phyloP scores from a whole-genome alignment of 2,888 invertebrate genomes.

The Gortyna flavago region DNA sequence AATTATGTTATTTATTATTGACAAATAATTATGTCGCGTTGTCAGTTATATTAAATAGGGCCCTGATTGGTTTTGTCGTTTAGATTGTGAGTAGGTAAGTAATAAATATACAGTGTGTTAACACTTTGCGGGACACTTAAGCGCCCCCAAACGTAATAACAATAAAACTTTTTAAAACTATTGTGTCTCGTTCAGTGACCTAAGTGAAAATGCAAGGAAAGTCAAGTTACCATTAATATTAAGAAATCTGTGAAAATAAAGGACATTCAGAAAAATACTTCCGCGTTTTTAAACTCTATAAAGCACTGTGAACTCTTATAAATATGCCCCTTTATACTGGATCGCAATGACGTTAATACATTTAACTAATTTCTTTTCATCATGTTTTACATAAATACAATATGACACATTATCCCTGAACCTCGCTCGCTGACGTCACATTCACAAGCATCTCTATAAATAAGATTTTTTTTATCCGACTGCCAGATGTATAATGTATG shows the following conservation, averaged over 20 bases:
- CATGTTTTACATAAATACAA: neutral
- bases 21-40: neutral
- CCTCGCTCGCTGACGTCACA: no score
- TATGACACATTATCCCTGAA: no score
- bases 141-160: neutral
- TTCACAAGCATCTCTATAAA: no score
- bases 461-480: no score
- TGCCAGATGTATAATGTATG: no score
- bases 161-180: neutral
- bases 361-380: no score
- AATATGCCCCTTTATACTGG: neutral
- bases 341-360: neutral
- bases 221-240: slow-evolving; percentile 18
- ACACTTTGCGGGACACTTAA: neutral
- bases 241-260: neutral
- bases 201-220: neutral
- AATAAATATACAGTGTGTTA: neutral
- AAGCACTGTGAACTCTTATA: no score
- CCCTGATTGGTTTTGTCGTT: neutral
- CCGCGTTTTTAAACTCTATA: neutral
- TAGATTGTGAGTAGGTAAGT: neutral
- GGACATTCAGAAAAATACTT: neutral
- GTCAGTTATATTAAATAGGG: neutral
- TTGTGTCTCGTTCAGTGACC: neutral
- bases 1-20: neutral